Evolutionary conservation across 2,113 vertebrate genomes (phyloP), one percentile per base, ranked within the genome.

Genomic region (Pithys albifrons): DNA sequence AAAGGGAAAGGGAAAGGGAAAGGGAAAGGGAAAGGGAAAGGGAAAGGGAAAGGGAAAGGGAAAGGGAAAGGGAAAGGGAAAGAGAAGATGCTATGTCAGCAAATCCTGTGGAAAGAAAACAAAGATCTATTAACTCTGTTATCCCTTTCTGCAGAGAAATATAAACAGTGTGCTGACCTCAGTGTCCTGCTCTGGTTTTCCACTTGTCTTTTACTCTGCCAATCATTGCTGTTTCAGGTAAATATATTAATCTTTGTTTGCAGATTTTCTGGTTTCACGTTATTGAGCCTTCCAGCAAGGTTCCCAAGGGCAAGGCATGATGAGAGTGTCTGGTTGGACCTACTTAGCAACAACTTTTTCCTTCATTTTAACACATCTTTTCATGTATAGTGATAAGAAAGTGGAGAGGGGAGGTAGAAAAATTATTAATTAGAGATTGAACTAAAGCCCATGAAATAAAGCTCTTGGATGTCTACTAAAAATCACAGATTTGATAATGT

Each of bases 401-500:
- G 61, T 66, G 22, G 41, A 85, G 73, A 80, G 46, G 19, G 27
- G 9, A 95, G 27, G 41, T 89, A 77, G 70, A 89, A 89, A 92
- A 89, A 66, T 43, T 88, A 82, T 95, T 95, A 95, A 89, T 94
- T 91, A 52, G 66, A 91, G 95, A 95, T 58, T 55, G 52, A 92
- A 91, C 45, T 58, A 78, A 90, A 93, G 48, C 43, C 37, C 45
- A 88, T 66, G 57, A 95, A 95, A 88, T 87, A 83, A 88, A 94
- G 79, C 57, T 65, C 64, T 94, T 89, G 62, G 52, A 92, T 88
- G 43, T 84, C 89, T 91, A 62, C 76, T 87, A 80, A 94, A 96
- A 96, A 89, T 88, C 83, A 95, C 58, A 78, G 82, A 49, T 96
- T 96, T 94, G 79, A 94, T 89, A 94, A 94, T 71, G 51, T 86